Conservation (phyloP, 2,888 invertebrate species). For the Ophion obscuratus region DNA sequence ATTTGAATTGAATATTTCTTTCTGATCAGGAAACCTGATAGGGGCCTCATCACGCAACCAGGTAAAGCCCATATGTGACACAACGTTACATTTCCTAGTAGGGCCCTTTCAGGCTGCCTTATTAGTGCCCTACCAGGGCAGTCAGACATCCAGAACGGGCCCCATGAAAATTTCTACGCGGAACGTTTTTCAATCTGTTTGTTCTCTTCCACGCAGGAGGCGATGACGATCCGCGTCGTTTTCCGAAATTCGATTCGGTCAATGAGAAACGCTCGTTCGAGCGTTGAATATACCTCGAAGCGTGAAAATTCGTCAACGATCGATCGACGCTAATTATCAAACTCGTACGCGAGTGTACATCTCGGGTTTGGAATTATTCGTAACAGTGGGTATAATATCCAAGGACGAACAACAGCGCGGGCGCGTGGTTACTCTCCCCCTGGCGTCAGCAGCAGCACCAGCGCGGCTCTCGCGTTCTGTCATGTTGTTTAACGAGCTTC, state of each 20-base stretch:
- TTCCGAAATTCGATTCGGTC: not conserved
- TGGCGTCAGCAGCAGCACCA: not conserved
- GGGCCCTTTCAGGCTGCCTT: no score
- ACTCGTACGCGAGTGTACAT: constrained; percentile 1
- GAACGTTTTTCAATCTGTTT: no score
- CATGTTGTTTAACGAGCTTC: constrained; percentile 67
- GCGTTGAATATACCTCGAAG: not conserved
- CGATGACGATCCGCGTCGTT: constrained; percentile 39
- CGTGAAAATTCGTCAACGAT: constrained; percentile 33
- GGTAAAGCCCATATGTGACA: no score
- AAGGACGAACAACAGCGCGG: no score
- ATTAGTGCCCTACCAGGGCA: no score
- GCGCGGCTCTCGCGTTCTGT: constrained; percentile 31
- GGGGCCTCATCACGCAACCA: no score
- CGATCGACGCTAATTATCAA: constrained; percentile 51
- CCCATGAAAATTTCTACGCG: no score
- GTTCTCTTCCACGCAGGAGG: not conserved
- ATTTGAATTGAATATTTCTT: no score
- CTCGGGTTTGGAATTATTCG: constrained; percentile 60
- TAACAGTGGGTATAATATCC: constrained; percentile 33
- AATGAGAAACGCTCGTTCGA: not conserved
- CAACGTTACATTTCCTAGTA: no score
- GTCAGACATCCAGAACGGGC: no score
- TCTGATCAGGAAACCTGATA: no score
- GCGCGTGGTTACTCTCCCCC: no score